These are phyloP conservation scores for Microtus richardsoni DNA, from an alignment of 2,113 vertebrate genomes.

Conservation along the genomic window DNA sequence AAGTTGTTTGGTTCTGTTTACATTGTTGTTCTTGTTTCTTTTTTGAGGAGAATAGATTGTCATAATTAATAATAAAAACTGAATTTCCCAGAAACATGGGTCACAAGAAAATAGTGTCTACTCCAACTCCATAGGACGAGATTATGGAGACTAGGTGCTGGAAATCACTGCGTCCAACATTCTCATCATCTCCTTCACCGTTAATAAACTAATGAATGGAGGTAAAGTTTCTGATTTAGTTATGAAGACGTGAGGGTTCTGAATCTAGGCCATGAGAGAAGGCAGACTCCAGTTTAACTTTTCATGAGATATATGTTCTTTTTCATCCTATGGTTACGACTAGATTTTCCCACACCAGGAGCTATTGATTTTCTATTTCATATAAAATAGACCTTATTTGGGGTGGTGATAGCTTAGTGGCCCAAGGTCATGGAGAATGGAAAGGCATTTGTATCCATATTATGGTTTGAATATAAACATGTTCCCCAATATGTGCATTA, in stretches of 20 bases:
- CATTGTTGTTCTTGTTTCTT: not conserved
- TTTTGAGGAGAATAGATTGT: not conserved
- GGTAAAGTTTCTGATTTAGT: not conserved
- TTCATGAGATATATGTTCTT: not conserved
- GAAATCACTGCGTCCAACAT: fast-evolving
- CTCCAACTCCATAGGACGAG: fast-evolving
- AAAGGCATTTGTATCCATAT: not conserved
- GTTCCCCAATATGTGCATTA: no score
- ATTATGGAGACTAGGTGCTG: not conserved
- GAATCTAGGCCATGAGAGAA: not conserved
- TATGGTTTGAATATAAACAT: not conserved
- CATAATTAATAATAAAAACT: not conserved
- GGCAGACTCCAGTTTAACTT: not conserved
- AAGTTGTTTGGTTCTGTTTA: not conserved
- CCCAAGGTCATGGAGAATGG: not conserved
- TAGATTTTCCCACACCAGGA: not conserved
- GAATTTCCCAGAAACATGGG: not conserved
- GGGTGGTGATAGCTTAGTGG: not conserved
- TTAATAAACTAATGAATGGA: not conserved
- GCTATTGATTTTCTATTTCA: no score
- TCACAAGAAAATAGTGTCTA: fast-evolving
- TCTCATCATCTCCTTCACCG: no score
- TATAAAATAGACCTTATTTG: not conserved
- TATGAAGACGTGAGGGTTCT: not conserved
- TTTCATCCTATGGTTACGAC: not conserved